phyloP scores from a whole-genome alignment of 2,113 vertebrate species.

The Prunella fulvescens region DNA sequence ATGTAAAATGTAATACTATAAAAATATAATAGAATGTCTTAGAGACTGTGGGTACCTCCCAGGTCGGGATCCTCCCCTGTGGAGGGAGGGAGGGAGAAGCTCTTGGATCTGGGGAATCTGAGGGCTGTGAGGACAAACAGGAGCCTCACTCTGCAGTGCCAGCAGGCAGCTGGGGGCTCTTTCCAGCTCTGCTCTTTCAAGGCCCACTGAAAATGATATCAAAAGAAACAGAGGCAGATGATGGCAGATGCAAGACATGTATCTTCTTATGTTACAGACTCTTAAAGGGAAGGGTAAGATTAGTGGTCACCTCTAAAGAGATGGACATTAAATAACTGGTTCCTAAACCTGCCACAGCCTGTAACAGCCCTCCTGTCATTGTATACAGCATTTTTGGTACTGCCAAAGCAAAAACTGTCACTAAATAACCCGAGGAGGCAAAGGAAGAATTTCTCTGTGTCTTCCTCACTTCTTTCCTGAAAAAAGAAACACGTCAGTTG shows the following conservation, averaged over 20 bases:
- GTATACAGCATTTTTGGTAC: neutral
- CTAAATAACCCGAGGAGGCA: neutral
- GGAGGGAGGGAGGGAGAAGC: neutral
- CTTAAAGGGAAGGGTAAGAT: neutral
- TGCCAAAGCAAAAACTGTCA: neutral
- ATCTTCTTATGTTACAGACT: neutral
- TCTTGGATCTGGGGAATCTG: neutral
- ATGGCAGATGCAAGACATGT: fast-evolving
- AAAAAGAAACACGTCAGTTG: neutral
- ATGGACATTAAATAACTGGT: neutral
- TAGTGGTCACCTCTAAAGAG: neutral
- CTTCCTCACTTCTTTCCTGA: neutral
- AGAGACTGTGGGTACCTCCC: neutral
- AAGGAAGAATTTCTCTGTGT: neutral
- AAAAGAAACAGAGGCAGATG: neutral
- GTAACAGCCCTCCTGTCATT: fast-evolving
- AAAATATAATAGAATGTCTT: neutral
- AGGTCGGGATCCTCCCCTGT: neutral
- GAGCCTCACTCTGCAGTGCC: neutral
- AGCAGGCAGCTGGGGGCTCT: neutral
- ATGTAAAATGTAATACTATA: neutral
- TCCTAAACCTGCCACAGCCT: neutral
- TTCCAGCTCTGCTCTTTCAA: neutral
- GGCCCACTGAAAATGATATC: neutral
- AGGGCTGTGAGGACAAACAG: neutral